Evolutionary conservation across 1,140 invertebrate genomes (phyloP).

Genomic region (Drosophila guanche): DNA sequence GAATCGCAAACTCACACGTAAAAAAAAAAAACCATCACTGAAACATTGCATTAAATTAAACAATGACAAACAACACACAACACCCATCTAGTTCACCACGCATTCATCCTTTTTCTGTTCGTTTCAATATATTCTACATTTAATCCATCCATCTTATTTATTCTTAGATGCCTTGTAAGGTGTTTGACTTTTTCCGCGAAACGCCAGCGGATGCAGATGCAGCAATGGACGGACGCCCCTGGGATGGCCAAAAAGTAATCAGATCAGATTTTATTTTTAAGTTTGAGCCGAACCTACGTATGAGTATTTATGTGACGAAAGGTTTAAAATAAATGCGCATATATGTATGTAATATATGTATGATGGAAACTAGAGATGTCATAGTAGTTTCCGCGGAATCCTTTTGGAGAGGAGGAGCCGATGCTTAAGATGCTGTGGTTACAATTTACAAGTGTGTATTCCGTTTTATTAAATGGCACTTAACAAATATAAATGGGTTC

Average conservation of each 20-base stretch:
- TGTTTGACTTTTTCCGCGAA: constrained; percentile 29
- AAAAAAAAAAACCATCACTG: neutral
- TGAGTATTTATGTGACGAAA: constrained; percentile 54
- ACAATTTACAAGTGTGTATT: constrained; percentile 21
- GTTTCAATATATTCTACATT: neutral
- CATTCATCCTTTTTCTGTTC: neutral
- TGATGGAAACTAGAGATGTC: constrained; percentile 26
- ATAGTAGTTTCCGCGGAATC: neutral
- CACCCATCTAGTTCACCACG: neutral
- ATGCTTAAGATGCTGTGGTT: neutral
- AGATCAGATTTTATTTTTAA: constrained; percentile 50
- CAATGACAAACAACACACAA: neutral
- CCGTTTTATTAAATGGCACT: constrained; percentile 71
- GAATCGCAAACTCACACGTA: too few relatives aligned
- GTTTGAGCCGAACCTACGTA: constrained; percentile 24
- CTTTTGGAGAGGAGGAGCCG: too few relatives aligned
- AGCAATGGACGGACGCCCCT: constrained; percentile 6
- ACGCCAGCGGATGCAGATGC: constrained; percentile 7
- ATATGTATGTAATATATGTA: constrained; percentile 79
- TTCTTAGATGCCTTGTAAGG: constrained; percentile 66
- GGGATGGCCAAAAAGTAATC: constrained; percentile 16
- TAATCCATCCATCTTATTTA: constrained; percentile 10
- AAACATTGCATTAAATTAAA: neutral
- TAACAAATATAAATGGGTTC: constrained; percentile 39
- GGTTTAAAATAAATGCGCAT: constrained; percentile 78